Evolutionary conservation across 2,797 vertebrate genomes (phyloP), one percentile per base, ranked within the genome.

Genomic region (Pipistrellus pygmaeus): DNA sequence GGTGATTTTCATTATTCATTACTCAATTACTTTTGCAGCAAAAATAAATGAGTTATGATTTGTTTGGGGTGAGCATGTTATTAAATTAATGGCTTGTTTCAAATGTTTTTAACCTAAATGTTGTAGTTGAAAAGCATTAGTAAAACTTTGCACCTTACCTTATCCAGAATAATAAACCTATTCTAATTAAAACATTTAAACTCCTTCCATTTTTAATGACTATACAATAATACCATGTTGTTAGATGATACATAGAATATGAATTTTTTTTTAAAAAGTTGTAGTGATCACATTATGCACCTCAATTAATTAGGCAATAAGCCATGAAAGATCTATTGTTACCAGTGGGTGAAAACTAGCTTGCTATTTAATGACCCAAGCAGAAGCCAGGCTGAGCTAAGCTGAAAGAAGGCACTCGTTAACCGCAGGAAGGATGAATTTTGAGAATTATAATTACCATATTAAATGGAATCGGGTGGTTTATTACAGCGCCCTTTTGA

Each of bases 281-380:
- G 83, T 92, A 95, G 94, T 91, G 44, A 32, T 97, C 92, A 78
- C n/a, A 46, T 97, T 96, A 87, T 87, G 85, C 85, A 93, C 94
- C 95, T 85, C 12, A 48, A 96, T 97, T 98, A 98, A 97, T 98
- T 94, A 98, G 97, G 89, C 91, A 97, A 11, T 97, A 97, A 97
- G 82, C 96, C 95, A 81, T 89, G 89, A 97, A 96, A 94, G 97
- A 91, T 97, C 92, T 97, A 77, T 87, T 98, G 97, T 98, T 97
- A 97, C 96, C 93, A 97, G 83, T 77, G 93, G 96, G 87, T 0
- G 0, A 87, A 92, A 94, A 94, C 94, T 95, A 81, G 68, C 95
- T 96, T 96, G 75, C 95, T 97, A 20, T 0, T 97, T 98, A 97
- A 96, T 90, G 96, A 88, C 93, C 64, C 30, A 83, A 81, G 85